phyloP scores from a whole-genome alignment of 2,113 vertebrate genomes.

The Emydocephalus ijimae region DNA sequence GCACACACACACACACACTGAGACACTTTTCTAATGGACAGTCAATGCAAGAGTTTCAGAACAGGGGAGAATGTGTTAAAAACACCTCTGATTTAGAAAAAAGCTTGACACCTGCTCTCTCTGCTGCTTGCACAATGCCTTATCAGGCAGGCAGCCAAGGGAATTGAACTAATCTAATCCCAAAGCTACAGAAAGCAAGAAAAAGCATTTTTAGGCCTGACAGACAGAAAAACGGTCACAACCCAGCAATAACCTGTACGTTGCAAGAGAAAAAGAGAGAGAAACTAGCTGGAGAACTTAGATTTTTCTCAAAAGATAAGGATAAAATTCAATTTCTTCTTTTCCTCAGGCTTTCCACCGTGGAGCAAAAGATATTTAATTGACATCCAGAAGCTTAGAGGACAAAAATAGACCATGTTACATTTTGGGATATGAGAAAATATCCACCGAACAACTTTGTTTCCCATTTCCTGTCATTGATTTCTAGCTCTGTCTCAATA shows the following conservation, averaged over 20 bases:
- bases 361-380: neutral
- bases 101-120: neutral
- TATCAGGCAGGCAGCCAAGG: conserved; percentile 19
- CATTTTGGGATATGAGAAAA: neutral
- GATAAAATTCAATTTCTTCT: neutral
- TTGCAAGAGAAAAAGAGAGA: neutral
- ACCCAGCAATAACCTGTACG: neutral
- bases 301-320: conserved; percentile 17
- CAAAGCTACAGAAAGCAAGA: conserved; percentile 31
- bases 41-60: neutral
- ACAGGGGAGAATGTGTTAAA: conserved; percentile 9
- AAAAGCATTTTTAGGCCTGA: conserved; percentile 29
- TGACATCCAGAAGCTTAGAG: neutral
- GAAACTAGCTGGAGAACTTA: neutral
- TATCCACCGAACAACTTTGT: neutral
- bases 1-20: neutral
- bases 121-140: conserved; percentile 12
- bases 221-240: conserved; percentile 18
- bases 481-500: neutral
- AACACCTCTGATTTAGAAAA: conserved; percentile 20
- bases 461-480: neutral
- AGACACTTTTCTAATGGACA: neutral
- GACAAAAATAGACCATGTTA: neutral
- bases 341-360: neutral
- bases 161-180: conserved; percentile 35